Evolutionary conservation across 2,797 vertebrate species (phyloP).

Genomic region (Psittacula echo): DNA sequence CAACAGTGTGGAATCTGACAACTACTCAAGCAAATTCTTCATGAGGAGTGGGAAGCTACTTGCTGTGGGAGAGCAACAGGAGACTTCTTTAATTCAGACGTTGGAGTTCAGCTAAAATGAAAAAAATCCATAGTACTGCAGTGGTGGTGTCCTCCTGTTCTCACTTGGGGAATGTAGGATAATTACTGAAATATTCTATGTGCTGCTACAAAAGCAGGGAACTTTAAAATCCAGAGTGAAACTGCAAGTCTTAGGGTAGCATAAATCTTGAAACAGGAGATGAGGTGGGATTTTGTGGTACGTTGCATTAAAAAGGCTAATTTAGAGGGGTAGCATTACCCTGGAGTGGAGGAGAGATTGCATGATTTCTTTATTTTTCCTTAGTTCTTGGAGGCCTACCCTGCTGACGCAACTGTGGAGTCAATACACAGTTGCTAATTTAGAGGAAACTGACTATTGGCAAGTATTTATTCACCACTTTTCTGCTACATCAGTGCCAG

Average conservation of each 20-base stretch:
- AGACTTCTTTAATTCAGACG: background rate
- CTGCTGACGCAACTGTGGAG: background rate
- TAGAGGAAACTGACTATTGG: background rate
- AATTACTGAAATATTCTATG: background rate
- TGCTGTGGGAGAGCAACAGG: background rate
- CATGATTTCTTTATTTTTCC: background rate
- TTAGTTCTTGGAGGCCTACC: background rate
- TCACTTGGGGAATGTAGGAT: background rate
- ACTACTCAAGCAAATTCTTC: background rate
- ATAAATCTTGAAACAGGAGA: background rate
- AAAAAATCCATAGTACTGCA: background rate
- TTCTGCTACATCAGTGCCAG: background rate
- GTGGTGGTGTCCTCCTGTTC: background rate
- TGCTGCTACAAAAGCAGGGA: background rate
- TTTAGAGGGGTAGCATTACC: background rate
- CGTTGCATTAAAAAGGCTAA: background rate
- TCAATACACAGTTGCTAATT: background rate
- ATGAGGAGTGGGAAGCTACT: background rate
- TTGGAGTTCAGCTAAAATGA: background rate
- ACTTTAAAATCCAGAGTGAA: background rate
- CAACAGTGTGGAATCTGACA: background rate
- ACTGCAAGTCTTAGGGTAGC: background rate
- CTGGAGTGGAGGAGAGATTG: background rate
- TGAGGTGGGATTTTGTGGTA: background rate
- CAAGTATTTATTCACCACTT: background rate